phyloP scores from a whole-genome alignment of 2,888 invertebrate species.

The Slavum lentiscoides region DNA sequence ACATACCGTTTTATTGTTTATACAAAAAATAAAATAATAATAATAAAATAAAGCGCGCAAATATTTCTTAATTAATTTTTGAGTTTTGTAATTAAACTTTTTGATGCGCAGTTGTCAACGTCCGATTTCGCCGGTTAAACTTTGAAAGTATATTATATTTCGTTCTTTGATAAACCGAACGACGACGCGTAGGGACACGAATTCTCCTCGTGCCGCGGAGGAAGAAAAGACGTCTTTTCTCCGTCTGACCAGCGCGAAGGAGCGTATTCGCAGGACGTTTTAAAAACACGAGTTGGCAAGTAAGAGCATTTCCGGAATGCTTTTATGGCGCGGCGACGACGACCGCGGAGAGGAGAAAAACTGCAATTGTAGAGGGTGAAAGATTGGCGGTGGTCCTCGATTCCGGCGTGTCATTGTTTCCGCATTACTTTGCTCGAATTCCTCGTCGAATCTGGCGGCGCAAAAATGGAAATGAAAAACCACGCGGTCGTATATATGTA shows the following conservation, averaged over 20 bases:
- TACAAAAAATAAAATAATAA: not conserved
- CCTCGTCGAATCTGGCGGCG: slow-evolving; percentile 50
- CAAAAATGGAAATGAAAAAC: slow-evolving; percentile 53
- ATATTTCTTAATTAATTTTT: slow-evolving; percentile 34
- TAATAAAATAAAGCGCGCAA: not conserved
- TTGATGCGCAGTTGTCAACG: slow-evolving; percentile 1
- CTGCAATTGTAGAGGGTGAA: not conserved
- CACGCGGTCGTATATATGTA: not conserved
- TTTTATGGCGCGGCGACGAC: not conserved
- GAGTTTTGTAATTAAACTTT: slow-evolving; percentile 14
- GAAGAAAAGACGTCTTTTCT: slow-evolving; percentile 31
- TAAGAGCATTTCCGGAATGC: slow-evolving; percentile 49
- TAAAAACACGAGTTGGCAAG: slow-evolving; percentile 43
- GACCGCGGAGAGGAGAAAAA: slow-evolving; percentile 4
- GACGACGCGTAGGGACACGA: not conserved
- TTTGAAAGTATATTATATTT: not conserved
- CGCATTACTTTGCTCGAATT: slow-evolving; percentile 50
- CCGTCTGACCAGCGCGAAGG: slow-evolving; percentile 16
- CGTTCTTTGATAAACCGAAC: slow-evolving; percentile 23
- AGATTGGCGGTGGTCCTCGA: slow-evolving; percentile 42
- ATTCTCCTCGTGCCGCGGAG: not conserved
- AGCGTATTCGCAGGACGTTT: slow-evolving; percentile 6
- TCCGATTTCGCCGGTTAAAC: not conserved
- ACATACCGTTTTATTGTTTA: not conserved
- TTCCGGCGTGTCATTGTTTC: slow-evolving; percentile 54